Evolutionary conservation across 30 jellyfish, hydroid and myxozoan genomes (phyloP).

Genomic region (Clytia hemisphaerica): DNA sequence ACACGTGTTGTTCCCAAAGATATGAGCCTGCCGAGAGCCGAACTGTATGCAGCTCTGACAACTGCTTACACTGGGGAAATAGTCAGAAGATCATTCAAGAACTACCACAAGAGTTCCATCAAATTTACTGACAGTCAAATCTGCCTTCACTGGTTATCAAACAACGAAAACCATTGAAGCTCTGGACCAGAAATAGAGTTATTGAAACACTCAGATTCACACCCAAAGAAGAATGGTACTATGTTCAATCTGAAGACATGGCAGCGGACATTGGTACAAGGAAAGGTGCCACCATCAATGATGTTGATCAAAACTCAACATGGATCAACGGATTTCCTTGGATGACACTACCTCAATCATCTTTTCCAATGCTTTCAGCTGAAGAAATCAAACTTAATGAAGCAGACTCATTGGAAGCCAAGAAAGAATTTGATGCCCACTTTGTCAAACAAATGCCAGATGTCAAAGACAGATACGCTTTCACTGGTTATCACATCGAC

Average conservation of each 20-base stretch:
- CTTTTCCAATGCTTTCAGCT: too few species aligned
- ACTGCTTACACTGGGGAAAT: background rate
- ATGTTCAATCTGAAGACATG: slow-evolving; percentile 8
- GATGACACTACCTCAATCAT: background rate
- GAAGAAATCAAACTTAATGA: slow-evolving; percentile 3
- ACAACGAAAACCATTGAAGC: slow-evolving; percentile 5
- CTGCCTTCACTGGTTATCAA: slow-evolving; percentile 3
- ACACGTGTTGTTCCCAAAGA: slow-evolving; percentile 6
- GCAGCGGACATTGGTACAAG: slow-evolving; percentile 7
- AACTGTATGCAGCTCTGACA: too few species aligned
- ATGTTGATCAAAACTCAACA: slow-evolving; percentile 1
- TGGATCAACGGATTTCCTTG: slow-evolving; percentile 5
- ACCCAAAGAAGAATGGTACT: too few species aligned
- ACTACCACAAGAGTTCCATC: background rate
- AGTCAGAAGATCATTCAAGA: too few species aligned
- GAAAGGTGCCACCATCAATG: slow-evolving; percentile 8
- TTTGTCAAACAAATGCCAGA: slow-evolving; percentile 2
- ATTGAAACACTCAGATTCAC: slow-evolving; percentile 1
- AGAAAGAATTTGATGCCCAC: background rate
- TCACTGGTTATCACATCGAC: too few species aligned
- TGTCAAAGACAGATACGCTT: background rate
- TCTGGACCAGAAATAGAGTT: slow-evolving; percentile 4
- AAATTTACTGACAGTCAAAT: slow-evolving; percentile 11
- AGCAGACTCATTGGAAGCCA: slow-evolving; percentile 1
- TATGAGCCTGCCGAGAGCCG: slow-evolving; percentile 1